Evolutionary conservation across 2,113 vertebrate genomes (phyloP).

Genomic region (Rhinoderma darwinii): DNA sequence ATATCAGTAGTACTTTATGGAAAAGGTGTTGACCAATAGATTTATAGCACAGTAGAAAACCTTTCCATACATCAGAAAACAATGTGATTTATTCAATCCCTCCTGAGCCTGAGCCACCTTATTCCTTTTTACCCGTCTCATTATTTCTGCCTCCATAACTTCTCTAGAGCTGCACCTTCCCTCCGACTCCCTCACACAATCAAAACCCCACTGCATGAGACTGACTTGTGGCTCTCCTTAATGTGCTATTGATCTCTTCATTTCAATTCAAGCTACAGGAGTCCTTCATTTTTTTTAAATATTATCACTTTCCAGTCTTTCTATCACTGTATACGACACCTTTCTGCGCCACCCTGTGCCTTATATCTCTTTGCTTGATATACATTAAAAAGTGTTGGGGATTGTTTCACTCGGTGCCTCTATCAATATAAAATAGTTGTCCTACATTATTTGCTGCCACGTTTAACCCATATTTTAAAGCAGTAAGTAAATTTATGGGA

Average conservation of each 20-base stretch:
- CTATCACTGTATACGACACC: not conserved
- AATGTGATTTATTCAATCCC: not conserved
- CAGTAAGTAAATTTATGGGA: not conserved
- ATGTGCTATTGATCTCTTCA: not conserved
- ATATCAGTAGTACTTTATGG: constrained; percentile 12
- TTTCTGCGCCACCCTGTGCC: too few relatives aligned
- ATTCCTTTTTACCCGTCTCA: not conserved
- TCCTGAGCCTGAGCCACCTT: not conserved
- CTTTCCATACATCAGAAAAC: not conserved
- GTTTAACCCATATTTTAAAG: not conserved
- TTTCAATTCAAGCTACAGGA: not conserved
- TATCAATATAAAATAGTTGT: not conserved
- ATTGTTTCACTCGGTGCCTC: not conserved
- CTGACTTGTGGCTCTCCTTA: not conserved
- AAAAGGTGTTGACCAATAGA: not conserved
- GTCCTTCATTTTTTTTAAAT: not conserved
- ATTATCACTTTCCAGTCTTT: not conserved
- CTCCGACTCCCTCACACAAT: not conserved
- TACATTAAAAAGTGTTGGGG: not conserved
- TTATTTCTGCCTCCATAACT: not conserved
- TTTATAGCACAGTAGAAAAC: not conserved
- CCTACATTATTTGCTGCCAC: not conserved
- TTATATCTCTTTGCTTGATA: not conserved
- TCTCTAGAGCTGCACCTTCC: constrained; percentile 20
- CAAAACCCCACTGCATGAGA: not conserved